Conservation (phyloP, 2,113 vertebrate species). For the Isurus oxyrinchus region DNA sequence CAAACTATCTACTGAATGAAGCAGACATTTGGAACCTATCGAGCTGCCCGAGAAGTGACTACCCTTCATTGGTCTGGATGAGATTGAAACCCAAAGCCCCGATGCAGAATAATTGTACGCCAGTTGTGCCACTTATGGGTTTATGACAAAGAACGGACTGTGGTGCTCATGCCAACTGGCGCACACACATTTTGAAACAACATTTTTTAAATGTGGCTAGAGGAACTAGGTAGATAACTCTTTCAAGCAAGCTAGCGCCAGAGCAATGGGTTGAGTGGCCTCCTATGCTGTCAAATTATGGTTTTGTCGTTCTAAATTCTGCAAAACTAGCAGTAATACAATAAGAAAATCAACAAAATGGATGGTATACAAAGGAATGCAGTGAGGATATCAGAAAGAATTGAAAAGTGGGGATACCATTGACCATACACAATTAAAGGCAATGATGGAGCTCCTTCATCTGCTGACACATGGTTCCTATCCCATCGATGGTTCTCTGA, state of each 20-base stretch:
- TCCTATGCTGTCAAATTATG: neutral
- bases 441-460: neutral
- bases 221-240: neutral
- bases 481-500: neutral
- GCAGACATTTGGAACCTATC: neutral
- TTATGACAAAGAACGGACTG: neutral
- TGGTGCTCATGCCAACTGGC: neutral
- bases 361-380: neutral
- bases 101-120: neutral
- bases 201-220: neutral
- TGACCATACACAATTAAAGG: too few relatives aligned
- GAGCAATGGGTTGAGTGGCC: neutral
- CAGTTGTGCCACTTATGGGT: neutral
- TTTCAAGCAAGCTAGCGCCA: neutral
- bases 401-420: neutral
- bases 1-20: neutral
- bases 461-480: neutral
- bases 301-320: neutral
- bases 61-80: neutral
- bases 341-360: neutral
- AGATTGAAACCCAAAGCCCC: neutral
- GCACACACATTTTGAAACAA: neutral
- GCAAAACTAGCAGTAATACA: neutral
- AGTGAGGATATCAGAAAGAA: neutral
- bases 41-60: neutral